These are phyloP conservation scores for Paragorgia papillata DNA, from an alignment of 92 coral and sea anemone species.

Conservation along the genomic window DNA sequence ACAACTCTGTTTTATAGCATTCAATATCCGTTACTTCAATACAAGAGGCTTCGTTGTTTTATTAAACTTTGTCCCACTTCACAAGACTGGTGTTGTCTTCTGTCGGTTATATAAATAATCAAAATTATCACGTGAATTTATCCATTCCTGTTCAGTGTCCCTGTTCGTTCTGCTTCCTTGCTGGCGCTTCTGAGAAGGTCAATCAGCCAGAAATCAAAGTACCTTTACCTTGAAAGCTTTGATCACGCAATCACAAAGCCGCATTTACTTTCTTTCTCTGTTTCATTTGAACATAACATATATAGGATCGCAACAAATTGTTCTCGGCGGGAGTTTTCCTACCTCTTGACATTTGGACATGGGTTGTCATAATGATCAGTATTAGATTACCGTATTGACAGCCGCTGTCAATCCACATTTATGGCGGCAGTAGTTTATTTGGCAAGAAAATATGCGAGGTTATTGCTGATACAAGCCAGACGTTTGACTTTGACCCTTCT, in stretches of 20 bases:
- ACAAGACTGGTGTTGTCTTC: too few species aligned
- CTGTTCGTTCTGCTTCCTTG: neutral
- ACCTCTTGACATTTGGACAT: neutral
- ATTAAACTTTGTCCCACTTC: too few species aligned
- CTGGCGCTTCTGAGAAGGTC: neutral
- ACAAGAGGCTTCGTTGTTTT: neutral
- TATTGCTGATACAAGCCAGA: neutral
- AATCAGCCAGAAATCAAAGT: neutral
- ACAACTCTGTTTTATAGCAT: neutral
- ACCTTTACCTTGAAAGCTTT: too few species aligned
- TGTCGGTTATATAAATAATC: neutral
- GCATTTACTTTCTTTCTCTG: neutral
- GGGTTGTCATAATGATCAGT: slow-evolving; percentile 10
- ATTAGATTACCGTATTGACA: slow-evolving; percentile 21
- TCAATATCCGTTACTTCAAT: neutral
- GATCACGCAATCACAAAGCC: too few species aligned
- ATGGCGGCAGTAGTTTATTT: neutral
- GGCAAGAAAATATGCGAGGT: neutral
- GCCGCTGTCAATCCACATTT: neutral
- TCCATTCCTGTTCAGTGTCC: neutral
- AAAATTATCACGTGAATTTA: neutral
- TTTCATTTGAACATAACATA: neutral
- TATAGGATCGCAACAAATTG: too few species aligned
- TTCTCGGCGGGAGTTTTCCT: neutral
- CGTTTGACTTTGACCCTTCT: slow-evolving; percentile 4